A percentile compares a stretch with the other conserved stretches of the same genome.
Conservation (phyloP, 2,797 vertebrate genomes). For the Myripristis murdjan region DNA sequence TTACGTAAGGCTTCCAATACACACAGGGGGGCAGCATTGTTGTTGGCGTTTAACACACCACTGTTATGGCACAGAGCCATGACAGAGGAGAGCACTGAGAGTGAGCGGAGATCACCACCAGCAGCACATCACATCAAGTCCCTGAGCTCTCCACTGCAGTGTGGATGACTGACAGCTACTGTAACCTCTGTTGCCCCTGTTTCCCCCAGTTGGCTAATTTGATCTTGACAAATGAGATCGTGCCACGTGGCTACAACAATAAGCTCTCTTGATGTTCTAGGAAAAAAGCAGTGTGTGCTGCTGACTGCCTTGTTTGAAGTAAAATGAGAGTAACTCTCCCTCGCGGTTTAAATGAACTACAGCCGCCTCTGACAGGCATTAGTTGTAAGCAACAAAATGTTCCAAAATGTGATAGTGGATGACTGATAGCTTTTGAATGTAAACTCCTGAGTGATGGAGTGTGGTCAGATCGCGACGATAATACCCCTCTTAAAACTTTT, state of each 20-base stretch:
- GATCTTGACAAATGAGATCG: constrained; percentile 55
- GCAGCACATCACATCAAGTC: neutral
- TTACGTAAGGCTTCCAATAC: constrained; percentile 16
- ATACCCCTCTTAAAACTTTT: neutral
- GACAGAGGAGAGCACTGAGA: constrained; percentile 33
- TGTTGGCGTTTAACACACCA: constrained; percentile 28
- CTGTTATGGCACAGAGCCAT: constrained; percentile 22
- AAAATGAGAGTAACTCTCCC: neutral
- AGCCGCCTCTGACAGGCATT: neutral
- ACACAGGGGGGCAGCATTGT: constrained; percentile 76
- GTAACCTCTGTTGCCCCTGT: constrained; percentile 45
- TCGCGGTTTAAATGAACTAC: neutral
- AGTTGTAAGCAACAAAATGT: neutral
- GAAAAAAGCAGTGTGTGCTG: neutral
- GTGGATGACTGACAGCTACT: constrained; percentile 62
- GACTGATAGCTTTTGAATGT: constrained; percentile 22
- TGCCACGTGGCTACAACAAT: neutral
- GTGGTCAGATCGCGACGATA: constrained; percentile 30
- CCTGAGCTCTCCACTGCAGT: constrained; percentile 6
- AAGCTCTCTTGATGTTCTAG: neutral
- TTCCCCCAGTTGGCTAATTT: constrained; percentile 44
- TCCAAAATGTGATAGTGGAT: too few species aligned
- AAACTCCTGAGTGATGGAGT: neutral
- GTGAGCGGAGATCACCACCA: constrained; percentile 33
- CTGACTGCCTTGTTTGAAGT: neutral